phyloP scores from a whole-genome alignment of 2,797 vertebrate genomes.

The Enteromius unitaeniatus region DNA sequence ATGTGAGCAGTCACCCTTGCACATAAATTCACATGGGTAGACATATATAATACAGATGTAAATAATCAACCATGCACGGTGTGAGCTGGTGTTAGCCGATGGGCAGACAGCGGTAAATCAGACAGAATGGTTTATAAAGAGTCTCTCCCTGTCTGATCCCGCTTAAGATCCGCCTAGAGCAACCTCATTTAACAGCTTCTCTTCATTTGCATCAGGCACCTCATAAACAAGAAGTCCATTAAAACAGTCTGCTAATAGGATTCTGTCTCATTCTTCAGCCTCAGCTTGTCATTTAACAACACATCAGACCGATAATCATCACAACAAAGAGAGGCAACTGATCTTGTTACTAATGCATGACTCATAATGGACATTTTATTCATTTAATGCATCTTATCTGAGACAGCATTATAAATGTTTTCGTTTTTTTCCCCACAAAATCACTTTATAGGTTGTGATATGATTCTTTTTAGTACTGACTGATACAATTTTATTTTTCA shows the following conservation, averaged over 20 bases:
- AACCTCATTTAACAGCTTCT: slow-evolving; percentile 24
- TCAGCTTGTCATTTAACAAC: slow-evolving; percentile 33
- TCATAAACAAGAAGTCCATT: slow-evolving; percentile 49
- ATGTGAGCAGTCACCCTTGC: neutral
- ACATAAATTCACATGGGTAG: slow-evolving; percentile 1
- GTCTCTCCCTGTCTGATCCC: slow-evolving; percentile 1
- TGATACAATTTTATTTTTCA: neutral
- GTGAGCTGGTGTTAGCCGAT: slow-evolving; percentile 13
- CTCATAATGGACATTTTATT: slow-evolving; percentile 6
- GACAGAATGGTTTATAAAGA: slow-evolving; percentile 25
- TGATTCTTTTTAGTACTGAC: neutral
- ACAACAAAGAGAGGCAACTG: neutral
- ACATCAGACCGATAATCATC: slow-evolving; percentile 15
- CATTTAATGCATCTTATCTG: neutral
- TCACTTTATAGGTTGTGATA: neutral
- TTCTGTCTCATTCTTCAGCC: slow-evolving; percentile 21
- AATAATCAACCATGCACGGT: neutral
- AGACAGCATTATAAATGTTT: neutral
- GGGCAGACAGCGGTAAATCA: slow-evolving; percentile 41
- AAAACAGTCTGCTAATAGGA: slow-evolving; percentile 21
- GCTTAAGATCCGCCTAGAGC: slow-evolving; percentile 3
- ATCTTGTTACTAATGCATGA: neutral
- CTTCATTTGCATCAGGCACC: slow-evolving; percentile 40
- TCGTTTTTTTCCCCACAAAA: neutral
- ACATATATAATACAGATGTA: slow-evolving; percentile 28